Percentiles rank a stretch among this genome's conserved stretches.
Evolutionary conservation across 2,113 vertebrate genomes (phyloP).

Genomic region (Ascaphus truei): DNA sequence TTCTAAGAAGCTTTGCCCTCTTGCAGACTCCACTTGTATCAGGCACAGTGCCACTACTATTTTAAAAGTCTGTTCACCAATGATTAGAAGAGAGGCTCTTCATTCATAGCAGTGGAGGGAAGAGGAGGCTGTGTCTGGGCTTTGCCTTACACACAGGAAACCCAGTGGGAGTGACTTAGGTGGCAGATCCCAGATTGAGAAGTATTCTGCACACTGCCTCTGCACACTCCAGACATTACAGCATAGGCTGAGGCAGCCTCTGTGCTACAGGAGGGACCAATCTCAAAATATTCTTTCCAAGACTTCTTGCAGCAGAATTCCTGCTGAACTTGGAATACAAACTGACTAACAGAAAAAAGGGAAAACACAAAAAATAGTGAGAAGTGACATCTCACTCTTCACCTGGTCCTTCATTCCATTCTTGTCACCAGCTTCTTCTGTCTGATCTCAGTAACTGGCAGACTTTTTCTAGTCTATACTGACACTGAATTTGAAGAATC

Average conservation of each 20-base stretch:
- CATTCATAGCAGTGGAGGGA: constrained; percentile 25
- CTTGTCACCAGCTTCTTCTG: background rate
- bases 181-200: background rate
- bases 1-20: background rate
- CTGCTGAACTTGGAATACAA: background rate
- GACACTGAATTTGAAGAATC: constrained; percentile 3
- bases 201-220: constrained; percentile 3
- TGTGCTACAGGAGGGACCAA: constrained; percentile 7
- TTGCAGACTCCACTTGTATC: background rate
- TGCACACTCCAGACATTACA: constrained; percentile 25
- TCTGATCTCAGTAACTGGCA: background rate
- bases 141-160: constrained; percentile 28
- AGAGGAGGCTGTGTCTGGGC: constrained; percentile 18
- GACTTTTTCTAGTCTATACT: background rate
- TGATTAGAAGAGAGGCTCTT: constrained; percentile 6
- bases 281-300: no score
- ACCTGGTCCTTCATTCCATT: background rate
- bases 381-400: background rate
- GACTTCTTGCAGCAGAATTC: background rate
- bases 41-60: background rate
- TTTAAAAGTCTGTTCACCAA: background rate
- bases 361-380: background rate
- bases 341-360: background rate
- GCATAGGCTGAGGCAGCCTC: constrained; percentile 27
- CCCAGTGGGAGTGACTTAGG: constrained; percentile 26